Base-by-base conservation (phyloP, 1,140 invertebrate species). In the Pogonus chalceus region DNA sequence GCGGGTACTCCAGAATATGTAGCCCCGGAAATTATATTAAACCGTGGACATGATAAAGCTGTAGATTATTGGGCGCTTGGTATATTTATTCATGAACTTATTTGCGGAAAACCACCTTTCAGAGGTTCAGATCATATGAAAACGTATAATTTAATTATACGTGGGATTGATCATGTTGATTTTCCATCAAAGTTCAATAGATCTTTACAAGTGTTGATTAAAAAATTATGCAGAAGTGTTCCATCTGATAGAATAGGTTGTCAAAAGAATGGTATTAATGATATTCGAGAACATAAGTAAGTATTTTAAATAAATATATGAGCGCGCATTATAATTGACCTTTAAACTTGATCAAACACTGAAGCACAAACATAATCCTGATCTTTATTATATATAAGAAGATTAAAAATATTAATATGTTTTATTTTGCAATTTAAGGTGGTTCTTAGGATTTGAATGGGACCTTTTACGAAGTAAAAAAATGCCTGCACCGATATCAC, bases 11-110 rank as follows among this genome's bases (percentile, higher is more conserved):
- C 90, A 0, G 88, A 91, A 66, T 92, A 92, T 60, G 84, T 90
- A 10, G 90, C 93, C 2, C 93, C 94, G 0, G 94, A 98, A 78
- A 88, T 97, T 47, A 93, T 98, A 46, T 72, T 94, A n/a, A 95
- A 89, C 69, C 80, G 86, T 68, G 92, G 92, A 12, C 92, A 96
- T 65, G 91, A 95, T 67, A 84, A 87, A 55, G 83, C 90, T 7
- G 92, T 91, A 0, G 95, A 98, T 74, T 95, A 92, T 67, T 98
- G 95, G 95, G 90, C 92, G 0, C 71, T 96, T 24, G 95, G 95
- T 0, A 89, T 97, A 35, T 79, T 97, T 0, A 87, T 94, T 57
- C 93, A 87, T 69, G 95, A 98, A 74, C 76, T 98, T 14, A 72
- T 97, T 0, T 86, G 89, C 9, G 94, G 95, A 43, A 94, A 88